Evolutionary conservation across 2,888 invertebrate genomes (phyloP).

Genomic region (Drosophila barbarae): DNA sequence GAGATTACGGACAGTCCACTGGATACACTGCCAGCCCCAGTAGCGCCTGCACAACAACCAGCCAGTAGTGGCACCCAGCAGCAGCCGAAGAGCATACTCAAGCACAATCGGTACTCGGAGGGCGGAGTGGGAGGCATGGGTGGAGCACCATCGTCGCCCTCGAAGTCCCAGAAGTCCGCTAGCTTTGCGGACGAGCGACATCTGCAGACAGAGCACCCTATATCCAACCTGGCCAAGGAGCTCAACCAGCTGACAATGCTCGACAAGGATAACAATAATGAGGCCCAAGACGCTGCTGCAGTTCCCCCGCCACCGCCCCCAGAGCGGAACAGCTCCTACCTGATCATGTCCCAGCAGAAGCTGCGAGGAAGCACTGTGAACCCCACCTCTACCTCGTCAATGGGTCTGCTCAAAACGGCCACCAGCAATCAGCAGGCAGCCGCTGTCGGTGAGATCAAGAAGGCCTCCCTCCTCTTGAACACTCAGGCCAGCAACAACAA

Average conservation of each 20-base stretch:
- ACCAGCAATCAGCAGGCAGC: constrained; percentile 72
- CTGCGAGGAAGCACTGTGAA: constrained; percentile 52
- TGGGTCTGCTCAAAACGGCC: constrained; percentile 74
- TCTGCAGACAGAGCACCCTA: constrained; percentile 75
- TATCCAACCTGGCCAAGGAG: constrained; percentile 76
- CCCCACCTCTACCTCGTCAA: constrained; percentile 54
- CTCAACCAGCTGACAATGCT: constrained; percentile 73
- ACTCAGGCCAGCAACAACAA: constrained; percentile 63
- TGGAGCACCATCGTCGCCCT: constrained; percentile 77
- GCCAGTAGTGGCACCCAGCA: constrained; percentile 5
- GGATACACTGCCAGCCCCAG: constrained; percentile 13
- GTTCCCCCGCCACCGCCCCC: constrained; percentile 87
- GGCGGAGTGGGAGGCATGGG: constrained; percentile 51
- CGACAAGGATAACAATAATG: constrained; percentile 65
- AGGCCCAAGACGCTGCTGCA: constrained; percentile 40
- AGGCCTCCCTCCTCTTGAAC: constrained; percentile 44
- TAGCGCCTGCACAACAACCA: background rate
- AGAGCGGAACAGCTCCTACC: constrained; percentile 92
- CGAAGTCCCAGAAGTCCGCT: constrained; percentile 78
- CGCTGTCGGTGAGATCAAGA: constrained; percentile 60
- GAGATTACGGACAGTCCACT: constrained; percentile 53
- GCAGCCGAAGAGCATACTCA: constrained; percentile 80
- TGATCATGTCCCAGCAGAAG: constrained; percentile 87
- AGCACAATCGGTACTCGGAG: constrained; percentile 78
- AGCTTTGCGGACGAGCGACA: constrained; percentile 79